These are phyloP conservation scores for Phalloptychus januarius DNA, from an alignment of 2,797 vertebrate species.

Conservation along the genomic window DNA sequence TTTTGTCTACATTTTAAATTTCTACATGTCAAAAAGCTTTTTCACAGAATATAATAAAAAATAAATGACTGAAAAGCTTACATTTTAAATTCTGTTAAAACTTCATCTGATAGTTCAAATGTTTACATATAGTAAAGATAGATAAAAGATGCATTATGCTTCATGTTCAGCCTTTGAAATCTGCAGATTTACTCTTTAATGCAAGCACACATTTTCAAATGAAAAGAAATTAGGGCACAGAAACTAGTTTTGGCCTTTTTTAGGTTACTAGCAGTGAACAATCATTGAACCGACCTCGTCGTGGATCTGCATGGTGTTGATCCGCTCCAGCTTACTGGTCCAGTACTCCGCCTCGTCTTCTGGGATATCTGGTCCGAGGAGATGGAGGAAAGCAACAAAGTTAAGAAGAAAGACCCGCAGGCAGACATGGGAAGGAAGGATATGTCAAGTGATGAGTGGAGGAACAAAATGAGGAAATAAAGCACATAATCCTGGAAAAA, in stretches of 20 bases:
- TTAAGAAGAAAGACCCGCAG: not conserved
- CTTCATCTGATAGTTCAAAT: not conserved
- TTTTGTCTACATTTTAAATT: not conserved
- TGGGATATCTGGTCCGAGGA: slow-evolving; percentile 84
- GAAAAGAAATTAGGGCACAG: not conserved
- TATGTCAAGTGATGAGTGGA: not conserved
- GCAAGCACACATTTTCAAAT: not conserved
- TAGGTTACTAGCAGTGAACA: not conserved
- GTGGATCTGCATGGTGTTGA: slow-evolving; percentile 87
- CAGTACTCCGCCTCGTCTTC: slow-evolving; percentile 97
- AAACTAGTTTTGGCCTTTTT: not conserved
- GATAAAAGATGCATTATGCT: not conserved
- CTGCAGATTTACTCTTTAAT: not conserved
- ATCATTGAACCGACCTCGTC: slow-evolving; percentile 82
- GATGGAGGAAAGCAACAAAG: slow-evolving; percentile 5
- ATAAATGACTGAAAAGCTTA: not conserved
- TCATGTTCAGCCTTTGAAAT: not conserved
- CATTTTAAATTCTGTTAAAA: not conserved
- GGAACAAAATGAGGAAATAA: not conserved
- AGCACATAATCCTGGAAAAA: slow-evolving; percentile 29
- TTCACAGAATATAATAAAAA: not conserved
- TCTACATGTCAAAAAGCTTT: not conserved
- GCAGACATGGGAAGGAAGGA: not conserved
- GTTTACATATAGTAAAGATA: not conserved
- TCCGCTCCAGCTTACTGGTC: slow-evolving; percentile 92